A percentile compares a stretch with the other conserved stretches of the same genome.
Conservation (phyloP, 2,888 invertebrate genomes). For the Geotrupes spiniger region DNA sequence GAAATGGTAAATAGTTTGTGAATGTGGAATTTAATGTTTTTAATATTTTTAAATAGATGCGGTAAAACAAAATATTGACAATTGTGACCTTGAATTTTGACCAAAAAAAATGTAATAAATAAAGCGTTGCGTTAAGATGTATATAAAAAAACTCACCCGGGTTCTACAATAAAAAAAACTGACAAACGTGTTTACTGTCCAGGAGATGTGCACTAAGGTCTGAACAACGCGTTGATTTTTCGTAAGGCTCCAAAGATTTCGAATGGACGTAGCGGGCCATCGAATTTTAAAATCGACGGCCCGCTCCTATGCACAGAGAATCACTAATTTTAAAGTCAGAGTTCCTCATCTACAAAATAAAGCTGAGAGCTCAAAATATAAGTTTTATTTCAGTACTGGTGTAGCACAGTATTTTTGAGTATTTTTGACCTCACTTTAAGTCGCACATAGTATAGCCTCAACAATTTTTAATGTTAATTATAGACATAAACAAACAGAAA, state of each 20-base stretch:
- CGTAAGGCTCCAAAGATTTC: neutral
- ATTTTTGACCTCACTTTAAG: conserved; percentile 54
- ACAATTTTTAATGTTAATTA: conserved; percentile 55
- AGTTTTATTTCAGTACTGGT: conserved; percentile 54
- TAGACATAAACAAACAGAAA: conserved; percentile 55
- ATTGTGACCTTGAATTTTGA: no score
- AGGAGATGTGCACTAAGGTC: no score
- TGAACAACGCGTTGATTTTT: no score
- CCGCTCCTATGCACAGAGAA: conserved; percentile 40
- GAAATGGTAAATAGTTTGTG: no score
- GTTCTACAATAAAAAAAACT: no score
- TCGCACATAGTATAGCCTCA: conserved; percentile 50
- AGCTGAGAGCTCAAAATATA: conserved; percentile 53
- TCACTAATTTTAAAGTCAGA: conserved; percentile 42
- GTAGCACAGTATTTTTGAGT: conserved; percentile 53
- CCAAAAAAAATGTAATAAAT: no score
- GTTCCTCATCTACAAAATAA: conserved; percentile 50
- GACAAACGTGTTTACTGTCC: no score
- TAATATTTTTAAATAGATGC: no score
- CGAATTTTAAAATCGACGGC: conserved; percentile 36
- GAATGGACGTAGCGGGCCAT: conserved; percentile 29
- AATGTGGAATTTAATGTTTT: no score
- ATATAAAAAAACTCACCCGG: no score
- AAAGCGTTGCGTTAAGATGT: no score
- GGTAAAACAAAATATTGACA: no score